Percentiles rank a stretch among this genome's conserved stretches.
Conservation (phyloP, 2,113 vertebrate genomes). For the Sprattus sprattus region DNA sequence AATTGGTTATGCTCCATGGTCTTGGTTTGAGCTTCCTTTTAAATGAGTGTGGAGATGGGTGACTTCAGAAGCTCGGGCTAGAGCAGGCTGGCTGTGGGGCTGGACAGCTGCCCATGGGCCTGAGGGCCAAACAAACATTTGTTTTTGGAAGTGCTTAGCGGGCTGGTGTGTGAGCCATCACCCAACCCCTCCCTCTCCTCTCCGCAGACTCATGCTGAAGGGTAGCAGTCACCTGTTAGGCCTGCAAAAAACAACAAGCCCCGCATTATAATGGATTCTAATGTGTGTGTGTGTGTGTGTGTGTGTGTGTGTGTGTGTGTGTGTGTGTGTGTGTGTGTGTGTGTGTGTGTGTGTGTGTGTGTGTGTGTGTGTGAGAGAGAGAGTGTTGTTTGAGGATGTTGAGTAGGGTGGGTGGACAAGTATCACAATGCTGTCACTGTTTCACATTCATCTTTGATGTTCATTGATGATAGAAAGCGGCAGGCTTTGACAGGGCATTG, state of each 20-base stretch:
- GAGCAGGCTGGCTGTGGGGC: slow-evolving; percentile 57
- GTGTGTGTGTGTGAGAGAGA: slow-evolving; percentile 39
- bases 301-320: slow-evolving; percentile 32
- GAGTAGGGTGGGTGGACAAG: slow-evolving; percentile 21
- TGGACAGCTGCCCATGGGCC: slow-evolving; percentile 59
- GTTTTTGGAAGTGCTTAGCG: slow-evolving; percentile 66
- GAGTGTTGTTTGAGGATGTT: slow-evolving; percentile 59
- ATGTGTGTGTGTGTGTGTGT: slow-evolving; percentile 5
- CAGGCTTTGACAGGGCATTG: slow-evolving; percentile 73
- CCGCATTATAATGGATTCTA: slow-evolving; percentile 45
- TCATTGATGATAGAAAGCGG: slow-evolving; percentile 72
- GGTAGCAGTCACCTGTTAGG: slow-evolving; percentile 61
- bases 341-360: too few species aligned
- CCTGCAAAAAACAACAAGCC: slow-evolving; percentile 55
- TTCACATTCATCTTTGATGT: slow-evolving; percentile 73
- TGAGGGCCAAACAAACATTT: slow-evolving; percentile 67
- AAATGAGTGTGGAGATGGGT: background rate
- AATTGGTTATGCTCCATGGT: slow-evolving; percentile 10
- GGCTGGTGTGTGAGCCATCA: slow-evolving; percentile 59
- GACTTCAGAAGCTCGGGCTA: slow-evolving; percentile 51
- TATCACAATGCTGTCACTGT: slow-evolving; percentile 70
- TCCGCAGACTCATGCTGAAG: slow-evolving; percentile 54
- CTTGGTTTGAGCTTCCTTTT: background rate
- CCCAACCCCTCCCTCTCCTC: slow-evolving; percentile 21
- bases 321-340: background rate